These are phyloP conservation scores for Gallinago solitaria DNA, from an alignment of 2,797 vertebrate species.

Conservation along the genomic window DNA sequence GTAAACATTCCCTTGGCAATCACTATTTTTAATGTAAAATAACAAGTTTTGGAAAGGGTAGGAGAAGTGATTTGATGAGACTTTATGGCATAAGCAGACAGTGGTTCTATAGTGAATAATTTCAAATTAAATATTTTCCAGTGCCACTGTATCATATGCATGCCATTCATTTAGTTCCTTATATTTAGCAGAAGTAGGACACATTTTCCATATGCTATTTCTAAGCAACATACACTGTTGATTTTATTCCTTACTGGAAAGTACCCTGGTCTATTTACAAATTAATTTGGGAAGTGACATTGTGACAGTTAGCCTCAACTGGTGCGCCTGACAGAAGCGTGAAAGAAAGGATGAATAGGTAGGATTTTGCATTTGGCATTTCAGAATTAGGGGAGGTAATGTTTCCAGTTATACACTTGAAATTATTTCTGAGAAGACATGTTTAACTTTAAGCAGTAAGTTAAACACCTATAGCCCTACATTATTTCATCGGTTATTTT, in stretches of 20 bases:
- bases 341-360: constrained; percentile 40
- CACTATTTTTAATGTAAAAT: background rate
- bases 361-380: constrained; percentile 20
- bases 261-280: constrained; percentile 54
- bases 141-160: background rate
- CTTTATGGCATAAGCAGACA: background rate
- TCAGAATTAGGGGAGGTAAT: constrained; percentile 15
- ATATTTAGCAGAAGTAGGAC: constrained; percentile 45
- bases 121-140: constrained; percentile 9
- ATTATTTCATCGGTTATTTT: constrained; percentile 19
- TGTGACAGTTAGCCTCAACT: background rate
- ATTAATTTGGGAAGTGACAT: constrained; percentile 62
- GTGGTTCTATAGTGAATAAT: background rate
- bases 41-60: background rate
- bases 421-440: constrained; percentile 24
- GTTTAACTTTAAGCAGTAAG: background rate
- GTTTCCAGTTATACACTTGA: constrained; percentile 38
- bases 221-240: background rate
- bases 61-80: background rate
- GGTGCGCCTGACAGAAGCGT: background rate
- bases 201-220: constrained; percentile 53
- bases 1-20: background rate
- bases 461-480: background rate
- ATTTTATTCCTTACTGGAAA: constrained; percentile 69
- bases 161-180: constrained; percentile 16